Evolutionary conservation across 2,113 vertebrate genomes (phyloP), one percentile per base, ranked within the genome.

Genomic region (Microcebus lehilahytsara): DNA sequence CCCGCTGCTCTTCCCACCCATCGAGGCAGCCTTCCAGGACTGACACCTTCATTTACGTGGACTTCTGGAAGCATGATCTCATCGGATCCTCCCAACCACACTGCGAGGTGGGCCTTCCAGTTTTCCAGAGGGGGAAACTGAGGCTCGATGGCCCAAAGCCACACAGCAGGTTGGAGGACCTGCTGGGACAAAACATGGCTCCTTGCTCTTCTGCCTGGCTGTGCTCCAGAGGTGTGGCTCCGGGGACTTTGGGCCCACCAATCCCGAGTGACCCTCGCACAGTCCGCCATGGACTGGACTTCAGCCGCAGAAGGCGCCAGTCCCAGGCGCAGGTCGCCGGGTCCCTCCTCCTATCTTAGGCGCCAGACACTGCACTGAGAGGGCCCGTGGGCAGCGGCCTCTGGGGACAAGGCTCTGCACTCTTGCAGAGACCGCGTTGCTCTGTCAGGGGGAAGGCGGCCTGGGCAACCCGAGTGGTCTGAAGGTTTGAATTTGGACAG

Each of bases 191-290:
- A 53, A 85, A 32, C 46, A 64, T 32, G 56, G 3, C 60, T 75
- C n/a, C 58, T 66, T n/a, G 51, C 12, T 58, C 49, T 75, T 85
- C 60, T 14, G 11, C 25, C 53, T 42, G 53, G 32, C 32, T 40
- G 12, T 40, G 25, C 42, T 79, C 25, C 62, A 46, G 27, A 27
- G 64, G 32, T 3, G 1, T 37, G n/a, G 67, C 46, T 72, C 27
- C 2, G 0, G 22, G 85, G 25, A n/a, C 84, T 78, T 4, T 5
- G 32, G n/a, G 67, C 1, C 71, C 3, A 9, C 66, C 4, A 2
- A 22, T 17, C 4, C 60, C 74, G 34, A 40, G 87, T 32, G 66
- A 67, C 64, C 37, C n/a, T 37, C 3, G 5, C n/a, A 40, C 25
- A 37, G 0, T 40, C 22, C 6, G 42, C 46, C 79, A 5, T 0